Percentiles rank a stretch among this genome's conserved stretches.
These are phyloP conservation scores for Pseudomyrmex pallidus DNA, from an alignment of 1,140 invertebrate genomes.

Conservation along the genomic window DNA sequence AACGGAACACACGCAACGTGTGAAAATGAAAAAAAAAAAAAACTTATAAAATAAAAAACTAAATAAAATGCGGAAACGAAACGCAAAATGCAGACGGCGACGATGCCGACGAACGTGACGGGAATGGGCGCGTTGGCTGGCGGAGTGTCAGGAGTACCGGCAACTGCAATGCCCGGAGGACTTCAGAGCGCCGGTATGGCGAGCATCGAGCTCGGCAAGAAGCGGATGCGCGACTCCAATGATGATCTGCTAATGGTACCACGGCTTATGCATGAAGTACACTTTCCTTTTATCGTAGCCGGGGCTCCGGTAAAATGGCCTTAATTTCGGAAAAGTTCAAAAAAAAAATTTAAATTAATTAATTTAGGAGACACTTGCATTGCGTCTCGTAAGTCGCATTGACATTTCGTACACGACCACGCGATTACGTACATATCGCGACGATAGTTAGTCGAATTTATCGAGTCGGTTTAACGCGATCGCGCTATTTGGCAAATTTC, in stretches of 20 bases:
- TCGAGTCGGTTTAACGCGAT: background rate
- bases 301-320: constrained; percentile 67
- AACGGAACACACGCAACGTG: constrained; percentile 7
- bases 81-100: constrained; percentile 80
- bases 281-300: constrained; percentile 81
- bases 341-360: too few relatives aligned
- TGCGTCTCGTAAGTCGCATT: too few relatives aligned
- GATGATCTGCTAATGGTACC: constrained; percentile 97
- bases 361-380: too few relatives aligned
- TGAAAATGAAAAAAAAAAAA: constrained; percentile 40
- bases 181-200: constrained; percentile 87
- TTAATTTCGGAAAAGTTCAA: background rate
- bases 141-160: constrained; percentile 82
- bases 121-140: constrained; percentile 83
- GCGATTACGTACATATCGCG: too few relatives aligned
- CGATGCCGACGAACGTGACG: constrained; percentile 81
- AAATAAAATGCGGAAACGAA: constrained; percentile 29
- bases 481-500: background rate
- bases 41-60: background rate
- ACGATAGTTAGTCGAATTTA: background rate
- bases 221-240: constrained; percentile 92
- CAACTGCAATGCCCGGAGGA: constrained; percentile 83
- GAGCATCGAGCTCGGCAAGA: constrained; percentile 92
- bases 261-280: constrained; percentile 88
- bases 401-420: too few relatives aligned